These are phyloP conservation scores for Hirundichthys speculiger DNA, from an alignment of 2,113 vertebrate species.

Conservation along the genomic window DNA sequence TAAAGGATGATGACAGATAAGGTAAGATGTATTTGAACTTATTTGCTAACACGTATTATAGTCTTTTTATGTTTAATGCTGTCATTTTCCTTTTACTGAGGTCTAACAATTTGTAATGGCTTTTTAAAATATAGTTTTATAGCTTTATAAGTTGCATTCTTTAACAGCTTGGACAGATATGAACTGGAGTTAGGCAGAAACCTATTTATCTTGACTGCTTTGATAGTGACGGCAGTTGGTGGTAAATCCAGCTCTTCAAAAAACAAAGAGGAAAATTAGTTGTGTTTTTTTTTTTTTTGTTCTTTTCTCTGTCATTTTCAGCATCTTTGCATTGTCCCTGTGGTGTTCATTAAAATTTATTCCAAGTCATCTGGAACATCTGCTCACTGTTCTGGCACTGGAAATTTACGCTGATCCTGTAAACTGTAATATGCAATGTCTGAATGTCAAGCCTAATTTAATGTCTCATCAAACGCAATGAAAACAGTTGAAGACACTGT, in stretches of 20 bases:
- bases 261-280: neutral
- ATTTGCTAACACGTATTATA: too few species aligned
- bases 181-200: neutral
- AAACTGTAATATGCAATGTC: neutral
- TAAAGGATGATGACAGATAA: too few species aligned
- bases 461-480: too few species aligned
- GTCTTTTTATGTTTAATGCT: too few species aligned
- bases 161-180: neutral
- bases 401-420: slow-evolving; percentile 3
- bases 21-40: too few species aligned
- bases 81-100: too few species aligned
- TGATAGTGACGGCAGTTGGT: neutral
- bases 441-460: too few species aligned
- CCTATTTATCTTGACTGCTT: neutral
- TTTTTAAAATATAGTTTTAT: too few species aligned
- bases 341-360: slow-evolving; percentile 70
- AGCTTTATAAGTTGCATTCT: too few species aligned
- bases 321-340: slow-evolving; percentile 43
- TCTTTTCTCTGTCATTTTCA: neutral
- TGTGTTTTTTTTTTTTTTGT: neutral
- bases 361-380: slow-evolving; percentile 61
- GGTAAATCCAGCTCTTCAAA: neutral
- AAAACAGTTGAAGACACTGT: too few species aligned
- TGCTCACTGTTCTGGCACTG: slow-evolving; percentile 20
- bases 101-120: too few species aligned